Base-by-base conservation (phyloP, 2,888 invertebrate species). In the Scaptomyza reducta region DNA sequence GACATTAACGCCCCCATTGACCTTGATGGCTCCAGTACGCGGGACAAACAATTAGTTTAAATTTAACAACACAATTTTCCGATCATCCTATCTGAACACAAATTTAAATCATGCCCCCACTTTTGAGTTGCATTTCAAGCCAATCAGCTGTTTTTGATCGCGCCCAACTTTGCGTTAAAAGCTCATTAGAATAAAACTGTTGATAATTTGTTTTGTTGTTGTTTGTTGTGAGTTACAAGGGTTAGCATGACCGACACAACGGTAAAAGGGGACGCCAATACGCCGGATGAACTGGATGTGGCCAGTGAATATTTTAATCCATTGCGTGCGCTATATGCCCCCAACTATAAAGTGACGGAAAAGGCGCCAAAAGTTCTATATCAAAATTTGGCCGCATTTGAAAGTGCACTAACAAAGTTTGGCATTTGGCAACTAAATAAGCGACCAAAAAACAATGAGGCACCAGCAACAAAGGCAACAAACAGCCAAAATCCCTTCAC, bases 331-430 rank as follows among this genome's bases (percentile, higher is more conserved):
- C 91, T 97, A 13, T 94, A 94, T 77, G 93, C 94, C 0, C 74
- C 92, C 0, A 93, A 93, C 3, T 81, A 81, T 14, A 78, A 77
- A 77, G 83, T 93, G 0, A 91, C 91, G 59, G 79, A 94, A 14
- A 94, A 95, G 0, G 91, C 93, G 4, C 89, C 93, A 16, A 92
- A 93, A 63, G 95, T 95, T 0, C 94, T 94, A 25, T 95, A 94
- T 81, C 96, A 96, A 89, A 96, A 96, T 90, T 70, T 96, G 56
- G 92, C 93, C 1, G 94, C 94, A 79, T 96, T 93, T 85, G 93
- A 94, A 64, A 91, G 92, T 6, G 90, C 92, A 0, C 82, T 93
- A 1, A 91, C 90, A 22, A 91, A 83, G 18, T 79, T 89, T 25
- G 91, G 92, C 1, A 60, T 91, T 5, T 87, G 81, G 66, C 79